phyloP scores from a whole-genome alignment of 2,113 vertebrate genomes.

The Sapayoa aenigma region DNA sequence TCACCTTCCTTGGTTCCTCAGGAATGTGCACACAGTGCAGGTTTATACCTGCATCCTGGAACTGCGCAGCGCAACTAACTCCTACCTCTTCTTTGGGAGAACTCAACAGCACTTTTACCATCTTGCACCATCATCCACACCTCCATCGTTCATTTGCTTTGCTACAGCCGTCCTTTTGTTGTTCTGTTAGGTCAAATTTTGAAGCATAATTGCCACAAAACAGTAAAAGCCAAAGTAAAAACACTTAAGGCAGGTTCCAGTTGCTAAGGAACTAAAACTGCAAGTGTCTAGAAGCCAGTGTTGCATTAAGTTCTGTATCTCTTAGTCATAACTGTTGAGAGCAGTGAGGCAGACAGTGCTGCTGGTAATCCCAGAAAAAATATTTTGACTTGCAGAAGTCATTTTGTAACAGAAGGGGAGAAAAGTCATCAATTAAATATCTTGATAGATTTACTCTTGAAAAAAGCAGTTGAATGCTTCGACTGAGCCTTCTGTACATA shows the following conservation, averaged over 20 bases:
- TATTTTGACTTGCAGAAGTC: neutral
- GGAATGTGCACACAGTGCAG: fast-evolving
- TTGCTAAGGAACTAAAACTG: neutral
- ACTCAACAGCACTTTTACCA: neutral
- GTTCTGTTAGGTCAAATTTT: neutral
- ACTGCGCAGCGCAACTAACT: neutral
- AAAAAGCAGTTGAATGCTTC: neutral
- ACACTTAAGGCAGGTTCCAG: neutral
- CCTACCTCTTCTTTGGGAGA: neutral
- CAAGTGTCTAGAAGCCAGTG: neutral
- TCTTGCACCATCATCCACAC: neutral
- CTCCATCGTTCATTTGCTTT: neutral
- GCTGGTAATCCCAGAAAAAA: neutral
- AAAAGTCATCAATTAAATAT: neutral
- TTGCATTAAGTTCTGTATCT: neutral
- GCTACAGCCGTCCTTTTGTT: neutral
- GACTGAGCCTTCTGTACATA: neutral
- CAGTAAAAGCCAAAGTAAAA: neutral
- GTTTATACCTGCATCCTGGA: neutral
- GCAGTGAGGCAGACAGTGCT: neutral
- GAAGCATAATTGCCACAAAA: neutral
- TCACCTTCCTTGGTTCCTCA: neutral
- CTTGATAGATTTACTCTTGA: neutral
- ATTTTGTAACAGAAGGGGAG: neutral
- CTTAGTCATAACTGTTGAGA: neutral